phyloP scores from a whole-genome alignment of 2,113 vertebrate species.

The Pygoscelis antarcticus region DNA sequence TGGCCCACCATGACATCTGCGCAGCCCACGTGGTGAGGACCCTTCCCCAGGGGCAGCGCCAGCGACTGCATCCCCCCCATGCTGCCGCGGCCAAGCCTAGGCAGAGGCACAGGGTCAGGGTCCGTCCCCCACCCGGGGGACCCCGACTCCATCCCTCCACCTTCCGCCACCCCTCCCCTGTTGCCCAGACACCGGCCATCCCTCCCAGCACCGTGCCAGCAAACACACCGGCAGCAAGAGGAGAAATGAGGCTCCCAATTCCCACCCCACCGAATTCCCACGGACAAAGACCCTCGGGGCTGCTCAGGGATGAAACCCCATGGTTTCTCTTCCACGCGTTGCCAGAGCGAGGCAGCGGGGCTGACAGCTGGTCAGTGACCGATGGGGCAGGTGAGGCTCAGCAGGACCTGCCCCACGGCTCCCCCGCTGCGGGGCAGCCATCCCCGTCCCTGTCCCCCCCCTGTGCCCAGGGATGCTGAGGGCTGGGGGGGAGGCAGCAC shows the following conservation, averaged over 20 bases:
- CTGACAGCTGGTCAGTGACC: not conserved
- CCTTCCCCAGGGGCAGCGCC: too few relatives aligned
- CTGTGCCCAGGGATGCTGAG: not conserved
- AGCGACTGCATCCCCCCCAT: constrained; percentile 69
- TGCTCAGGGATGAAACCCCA: not conserved
- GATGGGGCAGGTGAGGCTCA: not conserved
- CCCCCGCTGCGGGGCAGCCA: not conserved
- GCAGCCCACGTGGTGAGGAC: constrained; percentile 71
- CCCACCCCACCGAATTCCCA: not conserved
- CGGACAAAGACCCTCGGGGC: not conserved
- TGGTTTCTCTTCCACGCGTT: not conserved
- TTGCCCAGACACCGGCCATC: not conserved
- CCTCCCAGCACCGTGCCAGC: not conserved
- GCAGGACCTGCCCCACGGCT: not conserved
- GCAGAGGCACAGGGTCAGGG: rapidly evolving
- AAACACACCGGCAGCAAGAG: not conserved
- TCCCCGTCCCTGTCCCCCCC: not conserved
- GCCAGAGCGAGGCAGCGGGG: rapidly evolving
- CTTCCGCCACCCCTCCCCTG: not conserved
- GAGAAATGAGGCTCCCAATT: not conserved
- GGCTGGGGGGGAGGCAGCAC: not conserved
- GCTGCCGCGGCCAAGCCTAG: not conserved
- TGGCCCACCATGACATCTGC: constrained; percentile 76
- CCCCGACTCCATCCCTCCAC: not conserved
- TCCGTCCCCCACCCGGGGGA: rapidly evolving